Evolutionary conservation across 2,113 vertebrate species (phyloP).

Genomic region (Cyphomyrus plagiostoma): DNA sequence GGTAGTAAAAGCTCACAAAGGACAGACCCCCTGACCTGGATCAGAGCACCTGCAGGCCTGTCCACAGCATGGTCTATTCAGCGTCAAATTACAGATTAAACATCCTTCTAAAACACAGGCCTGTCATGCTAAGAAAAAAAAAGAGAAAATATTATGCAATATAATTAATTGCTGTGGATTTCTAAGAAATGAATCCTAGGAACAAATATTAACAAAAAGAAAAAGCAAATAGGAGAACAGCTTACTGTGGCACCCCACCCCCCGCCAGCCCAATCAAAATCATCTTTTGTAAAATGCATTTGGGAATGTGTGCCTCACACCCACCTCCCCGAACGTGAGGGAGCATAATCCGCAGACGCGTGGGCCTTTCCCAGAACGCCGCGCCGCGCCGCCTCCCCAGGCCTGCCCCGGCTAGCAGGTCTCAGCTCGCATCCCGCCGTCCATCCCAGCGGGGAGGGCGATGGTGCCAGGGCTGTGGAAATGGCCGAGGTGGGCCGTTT

Average conservation of each 20-base stretch:
- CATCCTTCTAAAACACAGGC: neutral
- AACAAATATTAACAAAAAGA: neutral
- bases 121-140: neutral
- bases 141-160: neutral
- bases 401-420: constrained; percentile 63
- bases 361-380: constrained; percentile 54
- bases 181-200: neutral
- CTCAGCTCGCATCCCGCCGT: constrained; percentile 63
- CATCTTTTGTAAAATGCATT: constrained; percentile 36
- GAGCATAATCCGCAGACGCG: constrained; percentile 51
- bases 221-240: neutral
- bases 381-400: constrained; percentile 41
- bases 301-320: constrained; percentile 57
- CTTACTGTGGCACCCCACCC: neutral
- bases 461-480: constrained; percentile 64
- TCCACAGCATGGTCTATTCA: constrained; percentile 25
- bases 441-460: constrained; percentile 62
- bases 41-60: constrained; percentile 50
- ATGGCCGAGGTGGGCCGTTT: constrained; percentile 55
- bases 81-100: neutral
- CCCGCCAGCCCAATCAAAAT: neutral
- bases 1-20: constrained; percentile 60
- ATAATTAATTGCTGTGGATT: neutral
- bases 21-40: constrained; percentile 62
- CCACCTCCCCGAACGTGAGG: constrained; percentile 51